Evolutionary conservation across 2,797 vertebrate genomes (phyloP).

Genomic region (Gallirallus australis): DNA sequence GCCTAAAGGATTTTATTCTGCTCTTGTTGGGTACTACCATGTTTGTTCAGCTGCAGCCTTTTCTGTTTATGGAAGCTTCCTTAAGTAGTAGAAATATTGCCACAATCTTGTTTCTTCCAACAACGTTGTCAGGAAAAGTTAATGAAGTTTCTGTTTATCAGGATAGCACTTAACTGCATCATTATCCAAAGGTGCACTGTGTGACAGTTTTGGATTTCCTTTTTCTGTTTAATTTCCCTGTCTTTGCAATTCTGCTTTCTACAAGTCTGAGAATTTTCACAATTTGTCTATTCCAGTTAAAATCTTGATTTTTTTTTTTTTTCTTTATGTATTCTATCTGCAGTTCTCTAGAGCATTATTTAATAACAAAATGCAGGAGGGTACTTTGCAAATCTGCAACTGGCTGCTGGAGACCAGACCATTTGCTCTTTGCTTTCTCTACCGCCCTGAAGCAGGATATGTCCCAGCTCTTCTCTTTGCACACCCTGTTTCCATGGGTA

Average conservation of each 20-base stretch:
- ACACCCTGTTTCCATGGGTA: background rate
- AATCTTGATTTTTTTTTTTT: slow-evolving; percentile 40
- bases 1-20: slow-evolving; percentile 39
- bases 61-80: slow-evolving; percentile 15
- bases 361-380: background rate
- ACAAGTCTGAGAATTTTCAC: slow-evolving; percentile 64
- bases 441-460: background rate
- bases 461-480: background rate
- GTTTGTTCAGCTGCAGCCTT: background rate
- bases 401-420: background rate
- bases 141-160: slow-evolving; percentile 61
- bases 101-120: slow-evolving; percentile 62
- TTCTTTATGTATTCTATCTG: background rate
- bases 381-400: background rate
- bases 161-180: slow-evolving; percentile 47
- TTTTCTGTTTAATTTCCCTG: slow-evolving; percentile 54
- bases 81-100: slow-evolving; percentile 28
- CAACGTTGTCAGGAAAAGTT: slow-evolving; percentile 71
- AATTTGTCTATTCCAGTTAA: slow-evolving; percentile 57
- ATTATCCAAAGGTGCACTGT: slow-evolving; percentile 31
- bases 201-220: slow-evolving; percentile 49
- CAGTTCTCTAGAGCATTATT: background rate
- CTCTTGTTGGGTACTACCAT: slow-evolving; percentile 30
- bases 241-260: slow-evolving; percentile 61
- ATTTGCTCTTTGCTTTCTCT: background rate